A percentile compares a stretch with the other conserved stretches of the same genome.
Conservation (phyloP, 2,797 vertebrate species). For the Ptychadena robeensis region DNA sequence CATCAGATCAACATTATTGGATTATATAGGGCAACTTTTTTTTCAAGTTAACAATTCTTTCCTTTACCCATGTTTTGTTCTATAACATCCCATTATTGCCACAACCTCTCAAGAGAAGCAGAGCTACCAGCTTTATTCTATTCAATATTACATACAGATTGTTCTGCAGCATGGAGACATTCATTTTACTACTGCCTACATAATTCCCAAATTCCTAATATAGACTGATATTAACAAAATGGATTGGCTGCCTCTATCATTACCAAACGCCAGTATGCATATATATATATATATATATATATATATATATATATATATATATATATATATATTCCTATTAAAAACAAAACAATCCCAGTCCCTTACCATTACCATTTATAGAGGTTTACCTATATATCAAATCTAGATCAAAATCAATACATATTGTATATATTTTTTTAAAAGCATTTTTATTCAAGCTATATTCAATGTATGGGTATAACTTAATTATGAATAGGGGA, state of each 20-base stretch:
- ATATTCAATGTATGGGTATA: too few relatives aligned
- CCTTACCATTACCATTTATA: too few relatives aligned
- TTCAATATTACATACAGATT: constrained; percentile 20
- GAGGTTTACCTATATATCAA: too few relatives aligned
- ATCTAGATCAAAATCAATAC: too few relatives aligned
- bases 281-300: background rate
- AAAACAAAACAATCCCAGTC: too few relatives aligned
- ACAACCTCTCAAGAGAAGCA: background rate
- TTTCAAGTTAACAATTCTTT: background rate
- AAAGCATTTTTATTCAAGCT: too few relatives aligned
- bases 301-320: constrained; percentile 21
- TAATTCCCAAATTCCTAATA: constrained; percentile 35
- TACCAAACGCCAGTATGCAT: background rate
- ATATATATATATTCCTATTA: background rate
- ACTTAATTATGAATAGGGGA: too few relatives aligned
- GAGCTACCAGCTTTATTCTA: constrained; percentile 14
- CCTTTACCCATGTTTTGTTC: background rate
- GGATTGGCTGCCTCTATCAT: constrained; percentile 23
- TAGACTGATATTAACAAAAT: constrained; percentile 22
- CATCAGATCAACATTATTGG: background rate
- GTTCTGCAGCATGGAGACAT: constrained; percentile 21
- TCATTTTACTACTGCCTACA: constrained; percentile 43
- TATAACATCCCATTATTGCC: background rate
- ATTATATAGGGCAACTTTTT: background rate
- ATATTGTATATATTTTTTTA: too few relatives aligned